Evolutionary conservation across 2,797 vertebrate species (phyloP).

Genomic region (Lateolabrax maculatus): DNA sequence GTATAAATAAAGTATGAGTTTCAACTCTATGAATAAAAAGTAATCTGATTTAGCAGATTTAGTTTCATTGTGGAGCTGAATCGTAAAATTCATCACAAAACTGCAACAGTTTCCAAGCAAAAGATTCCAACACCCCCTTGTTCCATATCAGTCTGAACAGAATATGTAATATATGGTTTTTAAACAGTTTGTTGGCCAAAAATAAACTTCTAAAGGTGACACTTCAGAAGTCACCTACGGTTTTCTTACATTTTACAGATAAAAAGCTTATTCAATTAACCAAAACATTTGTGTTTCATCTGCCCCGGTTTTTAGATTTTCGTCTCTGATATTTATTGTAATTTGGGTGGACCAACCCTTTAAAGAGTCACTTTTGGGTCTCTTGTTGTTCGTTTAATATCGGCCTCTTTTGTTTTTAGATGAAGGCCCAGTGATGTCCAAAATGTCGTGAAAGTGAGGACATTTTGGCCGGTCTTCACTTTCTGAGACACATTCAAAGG

Average conservation of each 20-base stretch:
- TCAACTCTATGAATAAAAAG: neutral
- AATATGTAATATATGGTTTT: neutral
- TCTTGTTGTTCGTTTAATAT: neutral
- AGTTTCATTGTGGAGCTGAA: neutral
- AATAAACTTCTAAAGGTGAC: neutral
- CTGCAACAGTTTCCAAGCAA: neutral
- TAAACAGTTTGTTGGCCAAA: neutral
- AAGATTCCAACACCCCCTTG: neutral
- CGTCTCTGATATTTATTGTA: neutral
- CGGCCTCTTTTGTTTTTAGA: conserved; percentile 5
- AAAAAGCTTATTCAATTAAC: neutral
- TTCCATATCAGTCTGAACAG: neutral
- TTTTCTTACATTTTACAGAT: too few relatives aligned
- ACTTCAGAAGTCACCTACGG: too few relatives aligned
- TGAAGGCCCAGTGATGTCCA: neutral
- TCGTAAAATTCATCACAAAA: neutral
- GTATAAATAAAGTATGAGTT: neutral
- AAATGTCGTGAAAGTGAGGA: too few relatives aligned
- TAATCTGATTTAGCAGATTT: neutral
- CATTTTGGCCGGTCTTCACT: too few relatives aligned
- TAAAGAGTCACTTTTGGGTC: neutral
- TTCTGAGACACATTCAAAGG: too few relatives aligned
- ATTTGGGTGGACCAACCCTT: neutral
- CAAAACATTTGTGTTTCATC: neutral
- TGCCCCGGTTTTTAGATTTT: neutral